Base-by-base conservation (phyloP, 37 sponge, comb jelly and placozoan species). In the Ianthella basta region DNA sequence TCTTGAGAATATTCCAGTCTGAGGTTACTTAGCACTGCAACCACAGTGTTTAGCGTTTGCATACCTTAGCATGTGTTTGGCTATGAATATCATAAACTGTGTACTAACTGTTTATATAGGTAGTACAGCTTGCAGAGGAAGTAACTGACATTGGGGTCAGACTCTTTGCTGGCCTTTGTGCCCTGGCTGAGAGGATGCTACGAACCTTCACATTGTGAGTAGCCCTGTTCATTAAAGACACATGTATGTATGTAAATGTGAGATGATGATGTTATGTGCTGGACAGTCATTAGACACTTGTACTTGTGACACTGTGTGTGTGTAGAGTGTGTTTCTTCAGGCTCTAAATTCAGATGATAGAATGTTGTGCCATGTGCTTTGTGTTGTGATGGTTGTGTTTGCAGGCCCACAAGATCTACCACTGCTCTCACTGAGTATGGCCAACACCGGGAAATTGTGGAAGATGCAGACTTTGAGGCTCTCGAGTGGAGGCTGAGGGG, bases 381-480 rank as follows among this genome's bases (percentile, higher is more conserved):
- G 29, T 63, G 29, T 8, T 63, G 65, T 27, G 24, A 57, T 57
- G 19, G 59, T 10, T 12, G 4, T 63, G 50, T 8, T 44, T 44
- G 50, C 50, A 44, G 50, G 50, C 50, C 50, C 50, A 44, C 50
- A 44, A 44, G 50, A n/a, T 82, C 82, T 15, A 82, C 67, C 40
- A 61, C 15, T 64, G 82, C 35, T 30, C 41, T 63, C 10, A 60
- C 35, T 37, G 82, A 82, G 35, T 82, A 82, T 82, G 82, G 82
- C 30, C 65, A 63, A 35, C 65, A 80, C 19, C 83, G 86, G n/a
- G 89, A 92, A 21, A 37, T 92, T 5, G 88, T 92, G 57, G 93
- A 92, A 84, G 60, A 25, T 13, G 93, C 83, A 0, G 93, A 92
- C 57, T 92, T 92, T 87, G 89, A 92, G 40, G 93, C 89, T 30